These are phyloP conservation scores for Falco berigora DNA, from an alignment of 2,797 vertebrate species.

Conservation along the genomic window DNA sequence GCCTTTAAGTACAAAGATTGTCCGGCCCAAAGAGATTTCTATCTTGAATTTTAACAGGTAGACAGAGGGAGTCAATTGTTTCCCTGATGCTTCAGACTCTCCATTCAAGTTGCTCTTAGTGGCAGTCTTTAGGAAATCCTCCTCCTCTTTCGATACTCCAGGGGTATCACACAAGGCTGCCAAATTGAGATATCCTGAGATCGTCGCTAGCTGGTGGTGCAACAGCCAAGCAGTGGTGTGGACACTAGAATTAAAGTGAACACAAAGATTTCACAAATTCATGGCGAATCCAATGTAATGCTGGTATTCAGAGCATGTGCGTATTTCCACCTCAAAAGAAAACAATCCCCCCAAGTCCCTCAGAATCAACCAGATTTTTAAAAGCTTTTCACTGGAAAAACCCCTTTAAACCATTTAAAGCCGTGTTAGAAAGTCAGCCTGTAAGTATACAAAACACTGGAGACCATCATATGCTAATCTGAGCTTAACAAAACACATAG, in stretches of 20 bases:
- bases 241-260: background rate
- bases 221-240: background rate
- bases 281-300: background rate
- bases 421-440: background rate
- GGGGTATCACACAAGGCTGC: background rate
- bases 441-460: conserved; percentile 18
- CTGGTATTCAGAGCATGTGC: background rate
- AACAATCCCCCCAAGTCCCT: background rate
- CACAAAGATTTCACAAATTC: background rate
- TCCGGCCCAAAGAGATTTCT: background rate
- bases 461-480: conserved; percentile 54
- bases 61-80: background rate
- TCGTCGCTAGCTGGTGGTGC: background rate
- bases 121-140: background rate
- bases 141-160: background rate
- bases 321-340: background rate
- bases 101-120: background rate
- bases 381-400: background rate
- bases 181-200: background rate
- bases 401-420: background rate
- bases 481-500: conserved; percentile 61
- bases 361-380: background rate
- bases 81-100: background rate
- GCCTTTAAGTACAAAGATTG: background rate
- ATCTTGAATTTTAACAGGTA: conserved; percentile 29